Evolutionary conservation across 2,888 invertebrate species (phyloP).

Genomic region (Tortrix viridana): DNA sequence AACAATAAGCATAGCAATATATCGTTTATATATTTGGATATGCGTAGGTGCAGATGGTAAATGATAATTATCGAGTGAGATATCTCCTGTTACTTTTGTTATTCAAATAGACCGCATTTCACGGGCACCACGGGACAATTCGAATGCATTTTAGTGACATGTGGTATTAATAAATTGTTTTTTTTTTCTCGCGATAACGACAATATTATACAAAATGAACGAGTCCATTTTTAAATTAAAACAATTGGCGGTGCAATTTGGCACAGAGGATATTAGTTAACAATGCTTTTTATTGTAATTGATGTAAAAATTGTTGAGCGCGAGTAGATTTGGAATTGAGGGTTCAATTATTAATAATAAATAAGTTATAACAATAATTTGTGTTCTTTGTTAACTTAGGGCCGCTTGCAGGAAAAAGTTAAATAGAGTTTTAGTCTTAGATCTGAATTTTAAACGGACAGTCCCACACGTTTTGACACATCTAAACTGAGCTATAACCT

Average conservation of each 20-base stretch:
- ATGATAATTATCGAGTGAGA: conserved; percentile 12
- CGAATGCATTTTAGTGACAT: conserved; percentile 3
- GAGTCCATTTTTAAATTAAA: conserved; percentile 2
- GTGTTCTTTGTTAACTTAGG: no score
- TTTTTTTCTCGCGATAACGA: neutral
- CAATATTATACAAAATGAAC: conserved; percentile 14
- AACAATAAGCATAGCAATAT: conserved; percentile 53
- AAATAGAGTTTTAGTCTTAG: no score
- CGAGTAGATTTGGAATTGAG: neutral
- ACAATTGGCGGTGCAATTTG: conserved; percentile 16
- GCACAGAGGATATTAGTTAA: conserved; percentile 25
- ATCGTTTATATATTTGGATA: conserved; percentile 9
- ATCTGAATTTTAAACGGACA: no score
- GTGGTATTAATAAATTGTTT: conserved; percentile 8
- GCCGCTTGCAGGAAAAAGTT: no score
- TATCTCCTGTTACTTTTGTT: conserved; percentile 4
- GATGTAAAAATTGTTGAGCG: neutral
- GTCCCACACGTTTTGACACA: no score
- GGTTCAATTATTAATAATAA: conserved; percentile 1
- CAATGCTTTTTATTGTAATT: conserved; percentile 25
- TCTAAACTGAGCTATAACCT: no score
- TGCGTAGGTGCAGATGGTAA: neutral
- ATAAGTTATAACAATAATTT: no score
- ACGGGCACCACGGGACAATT: no score
- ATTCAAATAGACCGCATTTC: conserved; percentile 11